phyloP scores from a whole-genome alignment of 2,888 invertebrate genomes.

The Caradrina kadenii region DNA sequence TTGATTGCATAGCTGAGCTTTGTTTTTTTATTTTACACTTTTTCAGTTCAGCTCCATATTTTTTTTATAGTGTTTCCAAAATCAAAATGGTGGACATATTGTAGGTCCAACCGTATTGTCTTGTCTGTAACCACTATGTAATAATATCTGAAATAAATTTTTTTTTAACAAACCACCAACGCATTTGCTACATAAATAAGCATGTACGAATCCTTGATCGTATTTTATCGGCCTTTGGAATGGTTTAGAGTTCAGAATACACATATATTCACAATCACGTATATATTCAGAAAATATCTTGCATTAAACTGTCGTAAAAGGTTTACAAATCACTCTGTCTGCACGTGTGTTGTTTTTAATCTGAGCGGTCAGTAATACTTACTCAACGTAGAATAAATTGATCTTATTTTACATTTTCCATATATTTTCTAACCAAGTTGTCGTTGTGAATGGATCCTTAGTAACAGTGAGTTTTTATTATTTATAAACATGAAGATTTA shows the following conservation, averaged over 20 bases:
- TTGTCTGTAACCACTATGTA: too few species aligned
- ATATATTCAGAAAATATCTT: slow-evolving; percentile 44
- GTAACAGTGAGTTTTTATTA: slow-evolving; percentile 28
- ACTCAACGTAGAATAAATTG: slow-evolving; percentile 54
- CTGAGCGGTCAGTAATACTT: slow-evolving; percentile 28
- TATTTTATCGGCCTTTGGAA: slow-evolving; percentile 54
- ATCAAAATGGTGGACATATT: too few species aligned
- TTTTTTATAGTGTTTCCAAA: too few species aligned
- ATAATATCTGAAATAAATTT: too few species aligned
- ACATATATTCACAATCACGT: slow-evolving; percentile 25
- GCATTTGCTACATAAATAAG: slow-evolving; percentile 23
- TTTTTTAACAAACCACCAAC: slow-evolving; percentile 18
- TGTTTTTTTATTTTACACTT: slow-evolving; percentile 27
- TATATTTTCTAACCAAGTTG: slow-evolving; percentile 25
- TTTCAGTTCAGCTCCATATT: too few species aligned
- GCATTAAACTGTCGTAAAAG: slow-evolving; percentile 61
- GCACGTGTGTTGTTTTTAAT: slow-evolving; percentile 52
- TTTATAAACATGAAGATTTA: slow-evolving; percentile 43
- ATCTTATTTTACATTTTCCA: slow-evolving; percentile 54
- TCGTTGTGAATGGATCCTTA: slow-evolving; percentile 31
- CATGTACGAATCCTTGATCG: slow-evolving; percentile 53
- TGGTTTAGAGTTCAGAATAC: slow-evolving; percentile 47
- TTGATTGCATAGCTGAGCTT: slow-evolving; percentile 66
- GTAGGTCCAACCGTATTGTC: too few species aligned
- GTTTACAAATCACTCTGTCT: slow-evolving; percentile 51